A percentile compares a stretch with the other conserved stretches of the same genome.
Conservation (phyloP, 2,113 vertebrate species). For the Oostethus manadensis region DNA sequence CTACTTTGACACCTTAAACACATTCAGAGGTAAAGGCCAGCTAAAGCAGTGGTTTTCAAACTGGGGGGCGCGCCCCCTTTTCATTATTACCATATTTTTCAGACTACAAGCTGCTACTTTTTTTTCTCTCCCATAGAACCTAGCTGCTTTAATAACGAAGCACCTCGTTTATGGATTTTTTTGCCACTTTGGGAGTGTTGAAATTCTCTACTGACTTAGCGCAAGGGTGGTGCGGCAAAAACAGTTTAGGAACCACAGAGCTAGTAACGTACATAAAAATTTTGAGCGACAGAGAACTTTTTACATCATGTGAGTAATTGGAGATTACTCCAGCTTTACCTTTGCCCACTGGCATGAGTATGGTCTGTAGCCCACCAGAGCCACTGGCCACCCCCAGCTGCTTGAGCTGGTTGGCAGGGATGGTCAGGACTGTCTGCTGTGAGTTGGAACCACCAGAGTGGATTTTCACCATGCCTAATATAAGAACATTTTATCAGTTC, state of each 20-base stretch:
- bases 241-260: too few species aligned
- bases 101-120: too few species aligned
- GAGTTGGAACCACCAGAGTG: conserved; percentile 83
- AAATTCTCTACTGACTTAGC: too few species aligned
- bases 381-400: conserved; percentile 81
- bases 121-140: too few species aligned
- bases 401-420: conserved; percentile 89
- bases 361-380: conserved; percentile 82
- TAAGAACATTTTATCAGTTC: conserved; percentile 17
- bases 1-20: neutral
- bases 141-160: too few species aligned
- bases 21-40: neutral
- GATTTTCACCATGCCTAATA: conserved; percentile 87
- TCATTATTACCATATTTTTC: too few species aligned
- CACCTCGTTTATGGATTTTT: too few species aligned
- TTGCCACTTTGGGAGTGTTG: too few species aligned
- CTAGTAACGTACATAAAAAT: too few species aligned
- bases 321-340: conserved; percentile 53
- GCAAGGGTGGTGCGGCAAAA: too few species aligned
- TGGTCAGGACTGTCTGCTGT: conserved; percentile 88
- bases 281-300: neutral
- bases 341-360: conserved; percentile 92
- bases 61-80: too few species aligned
- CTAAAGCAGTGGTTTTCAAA: too few species aligned
- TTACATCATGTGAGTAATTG: neutral